Evolutionary conservation across 2,113 vertebrate species (phyloP), one percentile per base, ranked within the genome.

Genomic region (Leiothrix lutea): DNA sequence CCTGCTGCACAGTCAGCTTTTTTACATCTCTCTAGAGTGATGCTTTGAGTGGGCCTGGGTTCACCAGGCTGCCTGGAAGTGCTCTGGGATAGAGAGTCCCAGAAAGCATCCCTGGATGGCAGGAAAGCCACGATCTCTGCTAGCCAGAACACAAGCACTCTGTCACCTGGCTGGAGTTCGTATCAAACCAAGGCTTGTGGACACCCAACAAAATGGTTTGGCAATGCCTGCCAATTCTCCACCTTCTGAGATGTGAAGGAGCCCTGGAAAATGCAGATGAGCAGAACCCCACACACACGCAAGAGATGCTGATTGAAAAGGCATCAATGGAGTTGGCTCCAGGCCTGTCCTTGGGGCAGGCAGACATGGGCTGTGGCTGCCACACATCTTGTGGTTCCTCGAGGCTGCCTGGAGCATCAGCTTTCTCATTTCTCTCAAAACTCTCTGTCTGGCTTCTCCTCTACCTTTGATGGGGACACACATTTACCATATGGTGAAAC

Each of bases 221-320:
- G 89, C 85, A 95, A 70, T 57, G 64, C 86, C 50, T 35, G 53
- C 35, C 71, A 18, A 5, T 66, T 61, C 65, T 85, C 70, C 31
- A 60, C n/a, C 45, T 94, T 44, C 53, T 2, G 1, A 18, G 38
- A 60, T 36, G 35, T 35, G 48, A 58, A 65, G 42, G 64, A 65
- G 53, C 20, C 42, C 58, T 20, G 38, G 17, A 50, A 23, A 26
- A 51, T 0, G 31, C 1, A 5, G 35, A 23, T 0, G 5, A 36
- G n/a, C 53, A 5, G 21, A 50, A 38, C 60, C 38, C 38, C 1
- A 1, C 14, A 14, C 5, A 3, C 38, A 11, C 0, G 0, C 66
- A 29, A 56, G 26, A 33, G 22, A 35, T 15, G 56, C 35, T 6
- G 42, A n/a, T 10, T 47, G 25, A 23, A 72, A 31, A 22, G 48